Conservation (phyloP, 2,113 vertebrate genomes). For the Esox niger region DNA sequence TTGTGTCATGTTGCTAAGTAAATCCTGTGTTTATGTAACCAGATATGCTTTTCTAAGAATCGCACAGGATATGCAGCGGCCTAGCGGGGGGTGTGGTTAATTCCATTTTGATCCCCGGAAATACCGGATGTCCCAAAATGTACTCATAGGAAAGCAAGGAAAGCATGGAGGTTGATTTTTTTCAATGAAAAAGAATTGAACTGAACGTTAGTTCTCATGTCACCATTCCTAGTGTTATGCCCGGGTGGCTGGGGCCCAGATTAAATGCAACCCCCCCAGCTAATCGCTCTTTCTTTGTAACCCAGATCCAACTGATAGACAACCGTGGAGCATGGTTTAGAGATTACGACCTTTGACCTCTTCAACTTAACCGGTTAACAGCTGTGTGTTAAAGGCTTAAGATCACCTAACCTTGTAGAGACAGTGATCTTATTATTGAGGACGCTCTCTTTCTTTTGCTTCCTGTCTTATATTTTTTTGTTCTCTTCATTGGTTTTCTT, state of each 20-base stretch:
- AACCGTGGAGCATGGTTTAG: constrained; percentile 9
- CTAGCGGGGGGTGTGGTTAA: too few species aligned
- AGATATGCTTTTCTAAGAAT: constrained; percentile 6
- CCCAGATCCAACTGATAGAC: constrained; percentile 23
- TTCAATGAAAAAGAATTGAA: too few species aligned
- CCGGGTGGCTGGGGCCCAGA: too few species aligned
- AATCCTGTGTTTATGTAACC: constrained; percentile 35
- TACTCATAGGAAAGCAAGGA: too few species aligned
- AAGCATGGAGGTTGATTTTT: too few species aligned
- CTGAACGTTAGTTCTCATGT: too few species aligned
- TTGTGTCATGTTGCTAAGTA: not conserved
- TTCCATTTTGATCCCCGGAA: too few species aligned
- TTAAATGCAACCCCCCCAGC: constrained; percentile 53
- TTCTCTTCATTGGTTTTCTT: constrained; percentile 11
- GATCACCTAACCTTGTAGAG: constrained; percentile 30
- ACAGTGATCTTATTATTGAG: not conserved
- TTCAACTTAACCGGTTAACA: constrained; percentile 19
- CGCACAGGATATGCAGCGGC: not conserved
- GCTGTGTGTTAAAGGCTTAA: constrained; percentile 14
- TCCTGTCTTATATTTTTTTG: not conserved
- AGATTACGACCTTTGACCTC: too few species aligned
- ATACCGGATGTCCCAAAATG: too few species aligned
- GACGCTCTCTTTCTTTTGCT: too few species aligned
- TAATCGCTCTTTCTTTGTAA: constrained; percentile 35
- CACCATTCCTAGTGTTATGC: too few species aligned